Evolutionary conservation across 2,888 invertebrate genomes (phyloP), one percentile per base, ranked within the genome.

Genomic region (Lycaena phlaeas): DNA sequence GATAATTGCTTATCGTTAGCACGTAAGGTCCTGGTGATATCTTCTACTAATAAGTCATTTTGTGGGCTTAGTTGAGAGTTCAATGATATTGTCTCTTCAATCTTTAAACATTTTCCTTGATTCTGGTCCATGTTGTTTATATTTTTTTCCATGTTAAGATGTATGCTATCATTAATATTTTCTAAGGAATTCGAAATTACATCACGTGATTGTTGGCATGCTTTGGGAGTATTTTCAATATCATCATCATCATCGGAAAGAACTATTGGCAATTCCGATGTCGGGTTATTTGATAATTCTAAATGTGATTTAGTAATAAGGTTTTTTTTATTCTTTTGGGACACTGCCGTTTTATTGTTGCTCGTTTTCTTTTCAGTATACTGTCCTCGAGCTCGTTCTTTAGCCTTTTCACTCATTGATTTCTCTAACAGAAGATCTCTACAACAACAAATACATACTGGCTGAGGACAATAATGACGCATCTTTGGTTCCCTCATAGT

Each of bases 371-470:
- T 2, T 7, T 22, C 22, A 4, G 5, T 22, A 22, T 22, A 5
- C 7, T 22, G 5, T 3, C 2, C 7, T 22, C 17, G 34, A 14
- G 11, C n/a, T 22, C 11, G 7, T 28, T 11, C 4, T 14, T 14
- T 27, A 15, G 11, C 14, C 11, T 10, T 36, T 11, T 22, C 26
- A n/a, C 9, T 11, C 34, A 29, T 26, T 36, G 29, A 38, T 34
- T 38, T 38, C 4, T 39, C 15, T 9, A 40, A 30, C 12, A 63
- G 51, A 25, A 52, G 43, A 2, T 38, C 7, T 2, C 49, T 56
- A 52, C 75, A 75, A 39, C 75, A 75, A 51, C 75, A 75, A 11
- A 46, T 50, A 11, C 43, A 57, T 4, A 44, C 14, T 11, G 39
- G 42, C 17, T 40, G 25, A 5, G 46, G 56, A 53, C 53, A 62